Conservation (phyloP, 2,113 vertebrate species). For the Eulacestoma nigropectus region DNA sequence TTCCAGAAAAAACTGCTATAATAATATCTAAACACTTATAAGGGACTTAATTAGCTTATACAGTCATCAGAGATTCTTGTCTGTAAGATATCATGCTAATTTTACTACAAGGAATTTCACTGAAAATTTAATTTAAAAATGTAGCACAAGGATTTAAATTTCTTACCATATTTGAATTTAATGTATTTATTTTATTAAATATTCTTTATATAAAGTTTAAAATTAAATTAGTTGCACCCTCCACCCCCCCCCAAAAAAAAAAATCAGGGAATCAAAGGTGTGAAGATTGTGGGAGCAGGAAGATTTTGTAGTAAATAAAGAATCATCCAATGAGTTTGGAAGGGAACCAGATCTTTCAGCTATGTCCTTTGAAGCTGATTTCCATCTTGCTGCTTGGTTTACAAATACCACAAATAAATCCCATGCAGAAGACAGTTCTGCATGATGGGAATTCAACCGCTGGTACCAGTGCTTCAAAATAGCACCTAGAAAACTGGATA, state of each 20-base stretch:
- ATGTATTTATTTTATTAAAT: neutral
- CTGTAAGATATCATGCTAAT: neutral
- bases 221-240: neutral
- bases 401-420: neutral
- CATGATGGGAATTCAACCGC: neutral
- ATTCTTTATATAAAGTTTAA: neutral
- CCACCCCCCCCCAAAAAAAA: neutral
- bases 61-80: neutral
- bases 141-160: neutral
- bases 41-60: neutral
- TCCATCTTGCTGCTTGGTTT: neutral
- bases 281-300: neutral
- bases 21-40: neutral
- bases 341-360: neutral
- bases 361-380: neutral
- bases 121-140: neutral
- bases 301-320: neutral
- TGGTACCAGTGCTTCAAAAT: neutral
- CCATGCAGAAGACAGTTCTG: neutral
- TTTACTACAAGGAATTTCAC: neutral
- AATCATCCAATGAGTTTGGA: neutral
- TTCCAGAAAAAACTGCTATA: neutral
- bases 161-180: neutral
- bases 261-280: neutral
- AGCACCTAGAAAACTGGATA: neutral